Conservation (phyloP, 1,140 invertebrate species). For the Plectrocnemia conspersa region DNA sequence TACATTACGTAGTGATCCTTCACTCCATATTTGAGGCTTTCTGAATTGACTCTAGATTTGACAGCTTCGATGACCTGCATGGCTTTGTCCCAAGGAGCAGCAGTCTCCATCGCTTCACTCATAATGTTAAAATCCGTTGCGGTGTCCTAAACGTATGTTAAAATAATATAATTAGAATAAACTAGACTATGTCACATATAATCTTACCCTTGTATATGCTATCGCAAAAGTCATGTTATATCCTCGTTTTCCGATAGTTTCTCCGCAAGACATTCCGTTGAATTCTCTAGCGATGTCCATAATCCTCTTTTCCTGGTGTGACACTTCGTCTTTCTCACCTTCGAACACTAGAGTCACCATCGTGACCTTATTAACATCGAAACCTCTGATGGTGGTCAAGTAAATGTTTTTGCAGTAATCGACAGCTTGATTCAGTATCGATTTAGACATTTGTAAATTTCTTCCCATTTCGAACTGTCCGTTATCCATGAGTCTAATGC, state of each 20-base stretch:
- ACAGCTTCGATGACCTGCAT: slow-evolving; percentile 79
- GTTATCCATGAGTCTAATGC: slow-evolving; percentile 68
- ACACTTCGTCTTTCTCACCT: slow-evolving; percentile 55
- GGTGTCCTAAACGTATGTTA: slow-evolving; percentile 65
- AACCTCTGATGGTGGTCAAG: slow-evolving; percentile 63
- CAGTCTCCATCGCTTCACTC: slow-evolving; percentile 97
- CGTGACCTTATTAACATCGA: slow-evolving; percentile 57
- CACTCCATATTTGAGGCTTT: slow-evolving; percentile 65
- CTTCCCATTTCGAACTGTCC: slow-evolving; percentile 69
- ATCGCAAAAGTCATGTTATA: slow-evolving; percentile 75
- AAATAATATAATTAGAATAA: slow-evolving; percentile 28
- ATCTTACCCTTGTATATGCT: slow-evolving; percentile 62
- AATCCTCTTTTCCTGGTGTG: slow-evolving; percentile 57
- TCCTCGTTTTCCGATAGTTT: slow-evolving; percentile 65
- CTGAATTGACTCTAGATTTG: slow-evolving; percentile 69
- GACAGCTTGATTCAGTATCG: slow-evolving; percentile 50
- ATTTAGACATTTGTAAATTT: slow-evolving; percentile 55
- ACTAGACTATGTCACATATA: too few relatives aligned
- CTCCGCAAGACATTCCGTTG: slow-evolving; percentile 59
- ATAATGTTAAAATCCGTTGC: slow-evolving; percentile 84
- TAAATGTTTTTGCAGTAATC: slow-evolving; percentile 63
- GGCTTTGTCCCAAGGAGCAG: slow-evolving; percentile 93
- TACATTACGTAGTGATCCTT: slow-evolving; percentile 66
- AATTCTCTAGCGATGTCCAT: slow-evolving; percentile 54
- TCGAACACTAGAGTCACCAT: slow-evolving; percentile 70